phyloP scores from a whole-genome alignment of 1,140 invertebrate genomes.

The Argopecten irradians region DNA sequence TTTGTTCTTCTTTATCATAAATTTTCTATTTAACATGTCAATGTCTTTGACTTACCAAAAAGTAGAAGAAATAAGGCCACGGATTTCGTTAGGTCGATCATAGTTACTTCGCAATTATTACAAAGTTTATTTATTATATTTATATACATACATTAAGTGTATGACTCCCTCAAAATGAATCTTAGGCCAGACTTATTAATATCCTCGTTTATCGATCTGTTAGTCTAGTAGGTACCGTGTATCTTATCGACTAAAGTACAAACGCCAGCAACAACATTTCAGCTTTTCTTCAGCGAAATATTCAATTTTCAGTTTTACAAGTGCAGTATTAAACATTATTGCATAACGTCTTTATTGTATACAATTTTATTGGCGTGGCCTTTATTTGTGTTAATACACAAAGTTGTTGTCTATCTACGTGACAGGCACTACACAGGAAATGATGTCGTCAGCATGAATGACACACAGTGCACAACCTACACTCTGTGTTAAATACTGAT shows the following conservation, averaged over 20 bases:
- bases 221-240: no score
- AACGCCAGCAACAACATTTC: no score
- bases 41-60: constrained; percentile 3
- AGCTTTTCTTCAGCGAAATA: no score
- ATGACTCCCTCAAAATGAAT: neutral
- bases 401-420: neutral
- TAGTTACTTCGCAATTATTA: neutral
- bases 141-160: neutral
- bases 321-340: no score
- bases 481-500: neutral
- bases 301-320: no score
- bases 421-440: neutral
- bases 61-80: neutral
- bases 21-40: no score
- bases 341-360: no score
- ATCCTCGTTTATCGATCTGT: neutral
- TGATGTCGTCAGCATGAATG: neutral
- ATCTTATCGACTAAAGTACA: no score
- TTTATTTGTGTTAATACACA: neutral
- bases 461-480: neutral
- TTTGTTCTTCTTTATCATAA: no score
- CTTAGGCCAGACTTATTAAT: neutral
- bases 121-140: neutral
- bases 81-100: neutral
- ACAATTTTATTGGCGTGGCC: neutral